Evolutionary conservation across 2,113 vertebrate genomes (phyloP).

Genomic region (Cnemophilus loriae): DNA sequence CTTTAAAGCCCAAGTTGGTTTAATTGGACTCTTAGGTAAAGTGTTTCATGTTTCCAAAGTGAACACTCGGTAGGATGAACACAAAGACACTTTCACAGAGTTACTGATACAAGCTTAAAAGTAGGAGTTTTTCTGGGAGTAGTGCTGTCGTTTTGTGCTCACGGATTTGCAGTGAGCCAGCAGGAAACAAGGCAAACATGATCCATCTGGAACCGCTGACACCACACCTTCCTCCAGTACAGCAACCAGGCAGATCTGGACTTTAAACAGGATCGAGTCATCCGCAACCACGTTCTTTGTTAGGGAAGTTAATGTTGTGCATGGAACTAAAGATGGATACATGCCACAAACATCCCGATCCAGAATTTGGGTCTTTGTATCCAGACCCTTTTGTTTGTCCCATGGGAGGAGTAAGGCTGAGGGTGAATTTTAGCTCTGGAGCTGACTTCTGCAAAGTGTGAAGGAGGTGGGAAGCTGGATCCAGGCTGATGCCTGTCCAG

Average conservation of each 20-base stretch:
- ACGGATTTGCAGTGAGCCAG: background rate
- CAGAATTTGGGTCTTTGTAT: background rate
- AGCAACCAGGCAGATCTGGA: background rate
- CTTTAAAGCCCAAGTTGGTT: slow-evolving; percentile 10
- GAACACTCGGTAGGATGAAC: background rate
- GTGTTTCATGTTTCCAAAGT: background rate
- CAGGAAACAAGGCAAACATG: background rate
- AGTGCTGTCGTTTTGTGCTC: background rate
- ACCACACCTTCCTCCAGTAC: background rate
- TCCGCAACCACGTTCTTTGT: background rate
- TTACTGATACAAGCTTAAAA: background rate
- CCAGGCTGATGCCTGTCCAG: background rate
- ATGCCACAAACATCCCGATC: background rate
- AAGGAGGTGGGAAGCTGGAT: background rate
- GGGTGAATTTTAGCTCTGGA: background rate
- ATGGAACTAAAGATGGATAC: background rate
- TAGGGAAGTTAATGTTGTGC: background rate
- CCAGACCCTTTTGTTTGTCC: background rate
- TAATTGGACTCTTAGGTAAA: background rate
- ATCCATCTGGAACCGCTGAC: background rate
- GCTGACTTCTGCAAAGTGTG: background rate
- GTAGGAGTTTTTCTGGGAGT: background rate
- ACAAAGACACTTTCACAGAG: background rate
- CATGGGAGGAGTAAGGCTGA: background rate
- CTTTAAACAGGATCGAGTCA: background rate